These are phyloP conservation scores for Anabacerthia variegaticeps DNA, from an alignment of 2,797 vertebrate genomes.

Conservation along the genomic window DNA sequence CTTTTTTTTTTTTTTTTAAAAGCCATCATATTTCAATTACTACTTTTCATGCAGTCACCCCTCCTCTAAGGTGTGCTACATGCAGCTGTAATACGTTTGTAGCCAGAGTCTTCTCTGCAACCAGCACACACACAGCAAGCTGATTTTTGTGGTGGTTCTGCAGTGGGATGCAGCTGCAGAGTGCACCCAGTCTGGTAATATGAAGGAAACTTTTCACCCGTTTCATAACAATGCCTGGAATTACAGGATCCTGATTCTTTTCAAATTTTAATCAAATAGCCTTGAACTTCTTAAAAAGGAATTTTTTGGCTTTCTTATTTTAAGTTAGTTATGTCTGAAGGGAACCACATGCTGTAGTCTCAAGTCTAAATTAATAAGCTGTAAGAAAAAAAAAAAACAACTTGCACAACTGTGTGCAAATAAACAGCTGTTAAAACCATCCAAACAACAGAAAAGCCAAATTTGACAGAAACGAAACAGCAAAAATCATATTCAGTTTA, in stretches of 20 bases:
- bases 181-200: background rate
- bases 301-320: background rate
- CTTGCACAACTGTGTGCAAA: conserved; percentile 20
- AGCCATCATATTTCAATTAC: background rate
- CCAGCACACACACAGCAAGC: background rate
- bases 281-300: conserved; percentile 36
- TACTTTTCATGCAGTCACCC: background rate
- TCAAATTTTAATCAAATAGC: conserved; percentile 23
- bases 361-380: conserved; percentile 22
- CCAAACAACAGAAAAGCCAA: background rate
- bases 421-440: conserved; percentile 17
- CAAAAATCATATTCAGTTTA: background rate
- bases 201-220: background rate
- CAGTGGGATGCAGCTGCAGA: background rate
- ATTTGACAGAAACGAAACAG: background rate
- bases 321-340: conserved; percentile 40
- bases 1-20: background rate
- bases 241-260: conserved; percentile 4
- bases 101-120: background rate
- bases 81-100: background rate
- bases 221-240: conserved; percentile 20
- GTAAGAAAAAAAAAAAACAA: background rate
- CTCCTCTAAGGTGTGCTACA: background rate
- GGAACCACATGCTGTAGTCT: conserved; percentile 42
- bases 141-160: background rate